phyloP scores from a whole-genome alignment of 2,113 vertebrate species.

The Globicephala melas region DNA sequence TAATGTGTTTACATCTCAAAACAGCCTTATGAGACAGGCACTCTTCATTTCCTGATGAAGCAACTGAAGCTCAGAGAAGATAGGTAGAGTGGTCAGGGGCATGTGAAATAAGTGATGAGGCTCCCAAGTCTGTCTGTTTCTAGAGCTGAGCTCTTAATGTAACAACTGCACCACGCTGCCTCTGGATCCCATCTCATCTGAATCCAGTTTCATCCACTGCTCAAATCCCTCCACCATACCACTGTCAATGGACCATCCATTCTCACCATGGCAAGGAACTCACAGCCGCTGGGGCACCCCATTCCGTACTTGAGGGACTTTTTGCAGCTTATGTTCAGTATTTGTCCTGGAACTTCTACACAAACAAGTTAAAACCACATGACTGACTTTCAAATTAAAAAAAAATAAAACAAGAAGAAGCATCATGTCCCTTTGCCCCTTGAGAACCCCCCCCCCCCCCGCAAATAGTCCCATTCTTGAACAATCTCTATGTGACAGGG shows the following conservation, averaged over 20 bases:
- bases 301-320: not conserved
- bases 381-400: not conserved
- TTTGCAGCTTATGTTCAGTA: not conserved
- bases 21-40: not conserved
- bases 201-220: not conserved
- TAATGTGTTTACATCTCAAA: not conserved
- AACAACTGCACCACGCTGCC: not conserved
- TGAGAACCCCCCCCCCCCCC: accelerated
- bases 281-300: accelerated
- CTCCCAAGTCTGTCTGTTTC: not conserved
- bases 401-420: not conserved
- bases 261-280: not conserved
- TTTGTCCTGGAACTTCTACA: not conserved
- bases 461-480: no score
- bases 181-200: not conserved
- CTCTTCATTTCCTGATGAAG: not conserved
- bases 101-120: not conserved
- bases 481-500: not conserved
- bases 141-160: not conserved
- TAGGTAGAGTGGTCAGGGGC: not conserved
- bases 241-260: no score
- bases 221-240: not conserved
- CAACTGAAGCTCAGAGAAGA: not conserved
- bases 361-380: not conserved
- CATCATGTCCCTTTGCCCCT: not conserved